Conservation (phyloP, 2,888 invertebrate species). For the Drosophila parthenogenetica region DNA sequence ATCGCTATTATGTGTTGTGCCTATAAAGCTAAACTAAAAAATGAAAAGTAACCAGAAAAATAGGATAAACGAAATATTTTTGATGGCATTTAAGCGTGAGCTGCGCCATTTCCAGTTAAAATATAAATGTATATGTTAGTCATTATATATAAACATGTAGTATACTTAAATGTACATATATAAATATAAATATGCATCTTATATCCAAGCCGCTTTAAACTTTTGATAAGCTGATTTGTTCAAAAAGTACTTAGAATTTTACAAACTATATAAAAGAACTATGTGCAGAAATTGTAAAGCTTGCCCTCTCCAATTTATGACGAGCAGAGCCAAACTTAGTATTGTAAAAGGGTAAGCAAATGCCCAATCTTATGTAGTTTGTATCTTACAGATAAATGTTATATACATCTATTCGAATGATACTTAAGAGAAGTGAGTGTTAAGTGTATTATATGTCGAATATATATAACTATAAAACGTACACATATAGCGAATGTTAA, state of each 20-base stretch:
- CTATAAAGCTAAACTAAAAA: constrained; percentile 47
- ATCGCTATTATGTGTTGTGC: constrained; percentile 62
- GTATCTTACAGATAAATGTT: constrained; percentile 52
- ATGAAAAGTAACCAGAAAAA: constrained; percentile 5
- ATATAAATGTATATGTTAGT: constrained; percentile 12
- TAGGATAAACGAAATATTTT: constrained; percentile 46
- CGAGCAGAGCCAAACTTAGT: constrained; percentile 14
- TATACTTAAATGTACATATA: constrained; percentile 10
- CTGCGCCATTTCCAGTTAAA: constrained; percentile 36
- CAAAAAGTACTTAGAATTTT: background rate
- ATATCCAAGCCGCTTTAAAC: constrained; percentile 34
- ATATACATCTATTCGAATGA: constrained; percentile 18
- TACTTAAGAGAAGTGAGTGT: constrained; percentile 27
- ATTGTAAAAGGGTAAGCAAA: constrained; percentile 1
- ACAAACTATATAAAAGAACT: constrained; percentile 8
- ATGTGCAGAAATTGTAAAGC: too few species aligned
- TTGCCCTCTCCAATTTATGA: background rate
- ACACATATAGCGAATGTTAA: constrained; percentile 71
- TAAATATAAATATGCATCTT: constrained; percentile 30
- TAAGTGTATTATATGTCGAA: constrained; percentile 43
- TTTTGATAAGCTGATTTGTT: background rate
- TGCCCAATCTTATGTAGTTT: background rate
- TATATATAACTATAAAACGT: constrained; percentile 27
- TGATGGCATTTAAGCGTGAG: constrained; percentile 57
- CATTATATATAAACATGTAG: constrained; percentile 11